Conservation (phyloP, 1,140 invertebrate genomes). For the Diorhabda carinulata region DNA sequence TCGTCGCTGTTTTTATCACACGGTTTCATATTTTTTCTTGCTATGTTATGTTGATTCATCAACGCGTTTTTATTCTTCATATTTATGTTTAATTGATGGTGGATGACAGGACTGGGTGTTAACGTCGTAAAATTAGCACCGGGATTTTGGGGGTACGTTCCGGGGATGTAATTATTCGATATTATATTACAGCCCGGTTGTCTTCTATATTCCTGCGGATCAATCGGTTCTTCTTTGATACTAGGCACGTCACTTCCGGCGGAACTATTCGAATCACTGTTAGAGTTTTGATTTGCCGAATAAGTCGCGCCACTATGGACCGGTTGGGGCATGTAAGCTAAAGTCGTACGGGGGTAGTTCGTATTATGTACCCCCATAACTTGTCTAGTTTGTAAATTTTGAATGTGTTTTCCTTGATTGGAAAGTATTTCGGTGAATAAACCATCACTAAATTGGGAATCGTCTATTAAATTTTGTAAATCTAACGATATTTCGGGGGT, state of each 20-base stretch:
- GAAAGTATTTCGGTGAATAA: conserved; percentile 76
- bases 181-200: conserved; percentile 48
- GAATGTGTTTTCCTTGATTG: conserved; percentile 53
- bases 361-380: conserved; percentile 47
- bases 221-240: conserved; percentile 79
- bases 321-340: conserved; percentile 86
- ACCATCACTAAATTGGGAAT: conserved; percentile 77
- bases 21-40: conserved; percentile 67
- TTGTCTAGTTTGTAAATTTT: conserved; percentile 49
- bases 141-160: conserved; percentile 49
- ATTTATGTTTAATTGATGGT: conserved; percentile 49
- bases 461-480: conserved; percentile 83
- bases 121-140: conserved; percentile 61
- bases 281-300: conserved; percentile 47
- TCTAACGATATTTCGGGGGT: conserved; percentile 85
- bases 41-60: conserved; percentile 52
- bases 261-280: conserved; percentile 52
- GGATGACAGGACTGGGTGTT: conserved; percentile 60
- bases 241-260: conserved; percentile 61
- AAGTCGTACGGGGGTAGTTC: conserved; percentile 60
- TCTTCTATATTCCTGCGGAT: conserved; percentile 64
- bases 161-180: conserved; percentile 44
- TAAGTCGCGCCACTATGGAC: conserved; percentile 78
- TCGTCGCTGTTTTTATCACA: conserved; percentile 91
- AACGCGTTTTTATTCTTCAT: conserved; percentile 49